phyloP scores from a whole-genome alignment of 2,797 vertebrate species.

The Chaunax sp. region DNA sequence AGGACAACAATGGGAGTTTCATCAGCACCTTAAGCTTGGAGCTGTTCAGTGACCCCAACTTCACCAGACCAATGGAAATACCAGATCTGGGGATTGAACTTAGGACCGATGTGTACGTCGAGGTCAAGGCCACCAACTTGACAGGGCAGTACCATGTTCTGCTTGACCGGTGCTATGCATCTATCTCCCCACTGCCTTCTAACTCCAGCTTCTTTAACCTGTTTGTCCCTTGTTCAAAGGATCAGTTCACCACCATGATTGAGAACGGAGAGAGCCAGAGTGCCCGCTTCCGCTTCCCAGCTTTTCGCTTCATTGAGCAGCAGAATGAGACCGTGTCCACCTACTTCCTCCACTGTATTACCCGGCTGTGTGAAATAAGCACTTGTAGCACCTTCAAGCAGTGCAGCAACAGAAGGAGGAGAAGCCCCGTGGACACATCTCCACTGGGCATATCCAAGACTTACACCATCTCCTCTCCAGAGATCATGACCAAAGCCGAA shows the following conservation, averaged over 20 bases:
- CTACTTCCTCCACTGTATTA: slow-evolving; percentile 84
- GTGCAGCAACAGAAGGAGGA: slow-evolving; percentile 67
- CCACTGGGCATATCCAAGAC: slow-evolving; percentile 9
- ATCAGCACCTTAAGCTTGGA: slow-evolving; percentile 83
- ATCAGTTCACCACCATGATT: slow-evolving; percentile 73
- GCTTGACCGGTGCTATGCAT: slow-evolving; percentile 85
- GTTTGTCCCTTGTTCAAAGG: slow-evolving; percentile 78
- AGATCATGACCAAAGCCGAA: slow-evolving; percentile 75
- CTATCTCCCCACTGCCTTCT: slow-evolving; percentile 68
- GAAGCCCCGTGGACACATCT: slow-evolving; percentile 26
- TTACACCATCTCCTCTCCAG: slow-evolving; percentile 75
- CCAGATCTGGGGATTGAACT: slow-evolving; percentile 77
- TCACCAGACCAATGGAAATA: slow-evolving; percentile 63
- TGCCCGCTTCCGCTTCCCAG: slow-evolving; percentile 79
- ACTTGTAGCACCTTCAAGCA: slow-evolving; percentile 75
- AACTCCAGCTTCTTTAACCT: slow-evolving; percentile 82
- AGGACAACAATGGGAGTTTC: slow-evolving; percentile 86
- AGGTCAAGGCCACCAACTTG: slow-evolving; percentile 84
- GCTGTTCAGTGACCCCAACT: slow-evolving; percentile 74
- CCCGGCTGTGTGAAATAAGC: slow-evolving; percentile 78
- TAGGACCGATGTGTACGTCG: slow-evolving; percentile 77
- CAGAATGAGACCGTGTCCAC: slow-evolving; percentile 77
- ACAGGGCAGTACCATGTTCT: slow-evolving; percentile 82
- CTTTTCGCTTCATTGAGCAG: slow-evolving; percentile 86
- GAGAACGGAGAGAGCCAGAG: slow-evolving; percentile 81